Base-by-base conservation (phyloP, 2,888 invertebrate genomes). In the Opisthograptis luteolata region DNA sequence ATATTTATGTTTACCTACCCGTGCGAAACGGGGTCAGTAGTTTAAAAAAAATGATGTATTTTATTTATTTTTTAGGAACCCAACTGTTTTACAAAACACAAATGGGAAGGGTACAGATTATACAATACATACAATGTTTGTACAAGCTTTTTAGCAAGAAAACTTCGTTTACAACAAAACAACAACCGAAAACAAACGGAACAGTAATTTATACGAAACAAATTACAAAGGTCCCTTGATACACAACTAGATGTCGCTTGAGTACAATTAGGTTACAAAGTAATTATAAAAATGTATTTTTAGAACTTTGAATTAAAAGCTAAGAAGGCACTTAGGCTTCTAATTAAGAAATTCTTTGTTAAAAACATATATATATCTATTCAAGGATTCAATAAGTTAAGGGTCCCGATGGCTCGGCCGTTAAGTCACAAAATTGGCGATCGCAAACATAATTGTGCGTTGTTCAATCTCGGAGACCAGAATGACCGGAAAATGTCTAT, bases 381-480 rank as follows among this genome's bases (percentile, higher is more conserved):
- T 35, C 27, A 27, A 6, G 28, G 39, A 40, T 44, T 35, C 31
- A 50, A 50, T 54, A 34, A 42, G 37, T 50, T 35, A 46, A 43
- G 34, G 32, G 17, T 35, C 20, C 14, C 14, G 6, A 49, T 39
- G 19, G n/a, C n/a, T n/a, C n/a, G n/a, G 39, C 30, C 39, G 28
- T 41, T 28, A 19, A 10, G 19, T 22, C 10, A 27, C 28, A 48
- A 49, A 49, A 49, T 55, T 51, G 37, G 14, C 9, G 37, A 34
- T 48, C 36, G 25, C 31, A 41, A 37, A 31, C n/a, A 13, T 58
- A 57, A 55, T n/a, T 57, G 47, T 41, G 39, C 28, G 43, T 53
- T 47, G 43, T 53, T 47, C 43, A 40, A 55, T 55, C 42, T 49
- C 19, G 3, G 19, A 43, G 27, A 25, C 25, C 42, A 44, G 19